phyloP scores from a whole-genome alignment of 2,113 vertebrate species.

The Phylloscopus trochilus region DNA sequence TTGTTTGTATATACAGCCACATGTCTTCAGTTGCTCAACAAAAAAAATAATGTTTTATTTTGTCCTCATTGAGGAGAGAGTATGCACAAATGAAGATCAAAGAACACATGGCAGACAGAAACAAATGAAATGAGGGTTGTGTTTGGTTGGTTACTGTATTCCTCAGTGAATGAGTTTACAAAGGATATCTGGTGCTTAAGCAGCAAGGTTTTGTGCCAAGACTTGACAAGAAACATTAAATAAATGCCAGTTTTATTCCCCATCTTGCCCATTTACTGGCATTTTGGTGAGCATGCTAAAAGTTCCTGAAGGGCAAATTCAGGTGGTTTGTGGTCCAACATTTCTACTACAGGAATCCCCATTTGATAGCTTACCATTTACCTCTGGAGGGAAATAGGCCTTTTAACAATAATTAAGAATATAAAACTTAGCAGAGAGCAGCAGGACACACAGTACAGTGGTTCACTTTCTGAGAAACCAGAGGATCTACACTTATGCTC shows the following conservation, averaged over 20 bases:
- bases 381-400: constrained; percentile 26
- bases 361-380: constrained; percentile 23
- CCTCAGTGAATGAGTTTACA: constrained; percentile 28
- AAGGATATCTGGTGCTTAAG: constrained; percentile 63
- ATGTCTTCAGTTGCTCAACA: constrained; percentile 67
- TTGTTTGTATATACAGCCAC: constrained; percentile 68
- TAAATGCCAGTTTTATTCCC: constrained; percentile 72
- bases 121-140: constrained; percentile 31
- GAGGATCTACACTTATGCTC: not conserved
- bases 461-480: constrained; percentile 40
- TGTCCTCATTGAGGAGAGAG: constrained; percentile 98
- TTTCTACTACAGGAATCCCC: constrained; percentile 35
- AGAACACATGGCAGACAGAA: constrained; percentile 75
- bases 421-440: constrained; percentile 46
- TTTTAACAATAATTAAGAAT: constrained; percentile 5
- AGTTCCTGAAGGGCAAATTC: constrained; percentile 67
- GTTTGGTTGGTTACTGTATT: constrained; percentile 48
- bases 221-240: constrained; percentile 66
- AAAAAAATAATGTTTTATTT: constrained; percentile 66
- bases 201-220: constrained; percentile 64
- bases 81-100: constrained; percentile 80
- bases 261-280: constrained; percentile 67
- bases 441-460: constrained; percentile 40
- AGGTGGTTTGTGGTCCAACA: constrained; percentile 11
- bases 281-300: constrained; percentile 57